Evolutionary conservation across 2,797 vertebrate species (phyloP).

Genomic region (Poecilia picta): DNA sequence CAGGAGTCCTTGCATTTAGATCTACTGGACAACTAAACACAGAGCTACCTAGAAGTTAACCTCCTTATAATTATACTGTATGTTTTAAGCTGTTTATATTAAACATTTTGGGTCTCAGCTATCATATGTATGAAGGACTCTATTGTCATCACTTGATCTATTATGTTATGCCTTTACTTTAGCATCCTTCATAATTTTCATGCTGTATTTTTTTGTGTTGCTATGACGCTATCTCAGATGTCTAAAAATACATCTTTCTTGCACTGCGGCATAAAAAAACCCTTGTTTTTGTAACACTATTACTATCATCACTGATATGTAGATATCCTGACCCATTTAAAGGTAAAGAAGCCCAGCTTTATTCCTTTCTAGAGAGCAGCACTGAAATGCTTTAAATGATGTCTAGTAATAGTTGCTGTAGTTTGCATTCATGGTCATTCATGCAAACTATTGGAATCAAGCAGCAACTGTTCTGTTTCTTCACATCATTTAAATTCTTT

Average conservation of each 20-base stretch:
- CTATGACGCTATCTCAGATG: not conserved
- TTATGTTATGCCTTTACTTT: not conserved
- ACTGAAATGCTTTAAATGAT: constrained; percentile 23
- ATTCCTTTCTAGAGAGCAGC: not conserved
- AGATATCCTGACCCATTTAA: not conserved
- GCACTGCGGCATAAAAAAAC: not conserved
- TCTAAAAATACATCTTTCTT: not conserved
- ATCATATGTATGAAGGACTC: not conserved
- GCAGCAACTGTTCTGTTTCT: constrained; percentile 40
- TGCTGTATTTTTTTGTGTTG: not conserved
- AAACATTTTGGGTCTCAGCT: not conserved
- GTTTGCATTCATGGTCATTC: constrained; percentile 51
- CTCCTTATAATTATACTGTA: not conserved
- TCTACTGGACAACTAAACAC: not conserved
- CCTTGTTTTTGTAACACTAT: not conserved
- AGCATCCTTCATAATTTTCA: not conserved
- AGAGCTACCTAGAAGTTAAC: not conserved
- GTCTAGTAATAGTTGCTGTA: constrained; percentile 17
- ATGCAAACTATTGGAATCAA: constrained; percentile 52
- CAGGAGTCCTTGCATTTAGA: not conserved
- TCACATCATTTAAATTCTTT: constrained; percentile 47
- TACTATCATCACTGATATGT: not conserved
- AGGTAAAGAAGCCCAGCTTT: not conserved
- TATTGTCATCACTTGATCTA: not conserved
- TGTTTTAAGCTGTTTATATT: too few relatives aligned